Conservation (phyloP, 2,888 invertebrate species). For the Heliconius ismenius region DNA sequence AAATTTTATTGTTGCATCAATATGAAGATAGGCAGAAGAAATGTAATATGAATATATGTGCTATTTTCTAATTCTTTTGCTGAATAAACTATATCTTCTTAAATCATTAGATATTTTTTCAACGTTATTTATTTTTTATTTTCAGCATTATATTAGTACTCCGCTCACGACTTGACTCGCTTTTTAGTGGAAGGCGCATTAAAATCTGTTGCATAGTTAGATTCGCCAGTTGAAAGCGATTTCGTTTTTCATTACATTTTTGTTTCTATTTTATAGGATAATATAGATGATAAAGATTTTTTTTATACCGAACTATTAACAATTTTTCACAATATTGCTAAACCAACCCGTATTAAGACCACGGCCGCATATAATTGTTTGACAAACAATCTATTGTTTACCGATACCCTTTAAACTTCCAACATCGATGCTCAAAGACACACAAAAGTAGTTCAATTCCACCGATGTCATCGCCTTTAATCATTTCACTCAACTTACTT, state of each 20-base stretch:
- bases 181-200: not conserved
- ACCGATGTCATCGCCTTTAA: slow-evolving; percentile 25
- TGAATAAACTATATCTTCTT: not conserved
- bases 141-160: not conserved
- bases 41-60: not conserved
- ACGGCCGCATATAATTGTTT: not conserved
- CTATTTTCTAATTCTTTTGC: not conserved
- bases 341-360: not conserved
- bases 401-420: not conserved
- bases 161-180: not conserved
- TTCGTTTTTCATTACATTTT: no score
- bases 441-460: slow-evolving; percentile 7
- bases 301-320: no score
- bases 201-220: no score
- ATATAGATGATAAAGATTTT: no score
- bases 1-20: not conserved
- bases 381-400: not conserved
- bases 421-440: not conserved
- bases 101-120: not conserved
- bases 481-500: slow-evolving; percentile 31
- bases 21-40: not conserved
- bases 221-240: no score
- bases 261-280: no score
- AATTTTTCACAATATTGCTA: not conserved
- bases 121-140: not conserved